phyloP scores from a whole-genome alignment of 2,113 vertebrate species.

The Mandrillus leucophaeus region DNA sequence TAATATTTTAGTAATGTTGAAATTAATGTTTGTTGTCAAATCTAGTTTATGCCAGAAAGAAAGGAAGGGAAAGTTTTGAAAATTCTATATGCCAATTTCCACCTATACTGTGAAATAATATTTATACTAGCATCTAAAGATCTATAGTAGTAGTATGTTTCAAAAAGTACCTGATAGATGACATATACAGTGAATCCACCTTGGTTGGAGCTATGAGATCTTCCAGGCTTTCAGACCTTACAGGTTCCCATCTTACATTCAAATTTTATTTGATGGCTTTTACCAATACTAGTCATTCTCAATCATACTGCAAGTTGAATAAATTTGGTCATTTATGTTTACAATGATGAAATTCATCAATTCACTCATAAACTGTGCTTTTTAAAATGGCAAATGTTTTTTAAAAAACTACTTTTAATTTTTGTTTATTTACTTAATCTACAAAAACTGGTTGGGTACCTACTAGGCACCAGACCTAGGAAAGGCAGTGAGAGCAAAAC shows the following conservation, averaged over 20 bases:
- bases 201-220: background rate
- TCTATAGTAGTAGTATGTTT: background rate
- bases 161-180: background rate
- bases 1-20: conserved; percentile 13
- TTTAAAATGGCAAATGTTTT: background rate
- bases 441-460: background rate
- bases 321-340: conserved; percentile 8
- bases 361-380: background rate
- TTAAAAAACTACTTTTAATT: background rate
- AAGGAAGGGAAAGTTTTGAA: background rate
- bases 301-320: background rate
- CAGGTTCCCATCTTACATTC: background rate
- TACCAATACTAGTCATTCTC: background rate
- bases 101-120: background rate
- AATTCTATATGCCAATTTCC: background rate
- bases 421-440: background rate
- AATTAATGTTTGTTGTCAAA: conserved; percentile 19
- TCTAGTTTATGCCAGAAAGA: background rate
- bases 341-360: conserved; percentile 24
- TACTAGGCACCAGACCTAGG: background rate
- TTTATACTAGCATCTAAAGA: background rate
- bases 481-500: background rate
- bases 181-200: background rate
- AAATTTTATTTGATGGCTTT: conserved; percentile 22
- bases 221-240: background rate